phyloP scores from a whole-genome alignment of 2,113 vertebrate species.

The Excalfactoria chinensis region DNA sequence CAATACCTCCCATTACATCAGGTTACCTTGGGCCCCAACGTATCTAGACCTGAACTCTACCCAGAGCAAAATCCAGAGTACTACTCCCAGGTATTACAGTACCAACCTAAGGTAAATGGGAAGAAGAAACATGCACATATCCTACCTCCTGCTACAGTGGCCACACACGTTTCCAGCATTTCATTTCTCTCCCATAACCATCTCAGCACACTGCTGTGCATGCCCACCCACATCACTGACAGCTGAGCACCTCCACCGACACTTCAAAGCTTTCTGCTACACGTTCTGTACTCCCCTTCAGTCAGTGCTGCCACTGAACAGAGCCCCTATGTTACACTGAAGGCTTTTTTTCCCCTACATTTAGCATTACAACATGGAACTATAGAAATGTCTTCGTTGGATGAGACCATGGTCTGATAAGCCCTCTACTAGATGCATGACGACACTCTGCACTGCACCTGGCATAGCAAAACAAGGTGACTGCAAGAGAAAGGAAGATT shows the following conservation, averaged over 20 bases:
- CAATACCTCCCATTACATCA: neutral
- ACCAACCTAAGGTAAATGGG: neutral
- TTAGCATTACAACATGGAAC: neutral
- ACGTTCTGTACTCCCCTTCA: neutral
- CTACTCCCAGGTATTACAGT: neutral
- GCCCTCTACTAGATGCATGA: neutral
- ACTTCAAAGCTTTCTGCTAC: neutral
- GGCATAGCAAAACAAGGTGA: neutral
- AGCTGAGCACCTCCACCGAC: neutral
- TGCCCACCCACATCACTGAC: neutral
- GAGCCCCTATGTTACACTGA: neutral
- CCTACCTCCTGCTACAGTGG: neutral
- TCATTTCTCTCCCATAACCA: neutral
- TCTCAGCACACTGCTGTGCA: neutral
- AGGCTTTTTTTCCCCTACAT: neutral
- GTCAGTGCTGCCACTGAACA: fast-evolving
- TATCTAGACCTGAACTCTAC: too few relatives aligned
- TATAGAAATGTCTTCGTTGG: neutral
- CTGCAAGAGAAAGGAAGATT: neutral
- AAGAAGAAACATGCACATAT: neutral
- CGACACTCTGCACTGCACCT: neutral
- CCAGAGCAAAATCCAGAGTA: neutral
- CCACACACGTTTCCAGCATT: neutral
- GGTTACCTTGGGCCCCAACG: neutral
- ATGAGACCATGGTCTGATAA: neutral